A percentile compares a stretch with the other conserved stretches of the same genome.
These are phyloP conservation scores for Tethya wilhelma DNA, from an alignment of 37 sponge, comb jelly and placozoan genomes.

Conservation along the genomic window DNA sequence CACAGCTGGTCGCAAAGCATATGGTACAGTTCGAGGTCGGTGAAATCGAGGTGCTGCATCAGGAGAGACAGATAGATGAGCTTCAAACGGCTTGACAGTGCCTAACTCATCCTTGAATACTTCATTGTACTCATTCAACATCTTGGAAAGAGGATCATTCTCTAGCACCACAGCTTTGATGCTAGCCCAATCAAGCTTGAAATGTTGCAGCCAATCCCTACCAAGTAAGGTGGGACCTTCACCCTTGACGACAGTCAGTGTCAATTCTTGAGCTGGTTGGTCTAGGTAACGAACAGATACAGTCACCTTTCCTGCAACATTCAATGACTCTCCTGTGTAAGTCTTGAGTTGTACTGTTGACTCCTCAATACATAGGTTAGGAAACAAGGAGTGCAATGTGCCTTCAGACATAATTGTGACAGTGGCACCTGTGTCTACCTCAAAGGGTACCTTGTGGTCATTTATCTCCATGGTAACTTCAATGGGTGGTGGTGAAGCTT, in stretches of 20 bases:
- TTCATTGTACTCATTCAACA: not conserved
- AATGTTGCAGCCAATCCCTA: not conserved
- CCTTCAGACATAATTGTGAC: not conserved
- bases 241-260: not conserved
- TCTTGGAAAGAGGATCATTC: not conserved
- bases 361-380: too few relatives aligned
- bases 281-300: not conserved
- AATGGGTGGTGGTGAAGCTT: too few relatives aligned
- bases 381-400: too few relatives aligned
- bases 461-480: too few relatives aligned
- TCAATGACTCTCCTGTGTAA: not conserved
- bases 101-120: not conserved
- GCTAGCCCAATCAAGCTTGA: not conserved
- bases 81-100: not conserved
- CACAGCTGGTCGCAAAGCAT: not conserved
- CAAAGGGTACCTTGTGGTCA: too few relatives aligned
- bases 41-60: not conserved
- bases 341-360: not conserved
- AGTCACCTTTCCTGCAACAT: not conserved
- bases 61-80: not conserved
- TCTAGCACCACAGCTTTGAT: not conserved
- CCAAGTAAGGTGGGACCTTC: not conserved
- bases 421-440: not conserved
- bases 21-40: not conserved
- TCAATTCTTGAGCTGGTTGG: not conserved